Base-by-base conservation (phyloP, 2,113 vertebrate species). In the Gadus macrocephalus region DNA sequence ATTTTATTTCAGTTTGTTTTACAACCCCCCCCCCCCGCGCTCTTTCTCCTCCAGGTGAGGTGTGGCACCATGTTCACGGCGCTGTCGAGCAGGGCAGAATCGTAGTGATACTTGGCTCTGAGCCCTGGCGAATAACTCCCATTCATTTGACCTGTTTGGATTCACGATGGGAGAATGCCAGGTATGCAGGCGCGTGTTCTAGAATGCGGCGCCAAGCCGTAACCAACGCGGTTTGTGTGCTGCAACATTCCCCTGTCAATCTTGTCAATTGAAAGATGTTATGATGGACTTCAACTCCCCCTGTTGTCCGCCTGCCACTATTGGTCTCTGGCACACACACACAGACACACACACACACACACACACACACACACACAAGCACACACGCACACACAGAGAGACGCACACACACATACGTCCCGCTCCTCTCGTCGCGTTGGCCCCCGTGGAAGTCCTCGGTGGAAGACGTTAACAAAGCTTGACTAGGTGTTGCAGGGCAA, bases 61-160 rank as follows among this genome's bases (percentile, higher is more conserved):
- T 35, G 59, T 62, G 35, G 27, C 28, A 16, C 27, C 17, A 17
- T 69, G 49, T 76, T 53, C 25, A 78, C 11, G 65, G 53, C 67
- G 67, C 27, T 49, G 38, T 3, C 67, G 63, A 81, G 78, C 73
- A 67, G 81, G 79, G 78, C 68, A 73, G 76, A 75, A 74, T 61
- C 35, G n/a, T 68, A 84, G 70, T 85, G 90, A 92, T 92, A 91
- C 87, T 67, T 88, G 91, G 88, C 78, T 5, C 56, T 0, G 60
- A 60, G 81, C 91, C 90, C 88, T 59, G 55, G 38, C 0, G 0
- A 72, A 70, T 76, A 84, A 70, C 85, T 69, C 66, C 77, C 77
- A 76, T 82, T 69, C 64, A 49, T 49, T 49, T 74, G 75, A 78
- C 73, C 63, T 64, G 49, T 78, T 66, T 64, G 77, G 15, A 59